Evolutionary conservation across 2,797 vertebrate genomes (phyloP), one percentile per base, ranked within the genome.

Genomic region (Pipistrellus pygmaeus): DNA sequence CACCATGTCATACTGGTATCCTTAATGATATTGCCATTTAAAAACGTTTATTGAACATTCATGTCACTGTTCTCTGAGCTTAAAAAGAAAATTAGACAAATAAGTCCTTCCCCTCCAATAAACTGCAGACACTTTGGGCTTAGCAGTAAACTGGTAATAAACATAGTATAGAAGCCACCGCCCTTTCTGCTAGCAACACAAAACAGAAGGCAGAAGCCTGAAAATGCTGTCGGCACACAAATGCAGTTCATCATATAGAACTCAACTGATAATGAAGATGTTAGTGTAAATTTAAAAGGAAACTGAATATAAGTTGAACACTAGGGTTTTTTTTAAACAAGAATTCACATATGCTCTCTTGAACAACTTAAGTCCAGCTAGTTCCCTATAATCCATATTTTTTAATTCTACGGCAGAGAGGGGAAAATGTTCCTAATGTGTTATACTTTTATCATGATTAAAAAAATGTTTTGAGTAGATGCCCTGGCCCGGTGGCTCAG

Each of bases 71-170:
- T 88, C 23, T 76, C 46, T 76, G 27, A 35, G 55, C 3, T 89
- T 89, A 82, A 51, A 81, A 71, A 64, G n/a, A 89, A 12, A 89
- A 93, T 77, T 72, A 93, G 44, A 93, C 20, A 82, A 5, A 3
- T 30, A 78, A 25, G 21, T 72, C 25, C 75, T 77, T 83, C 53
- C 44, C 64, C 46, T 78, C 81, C 60, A 85, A 89, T 32, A 62
- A 85, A 85, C 15, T 41, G 5, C 9, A 48, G 35, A 89, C 41
- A 85, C 38, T 64, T 94, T 41, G 76, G 51, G 85, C 51, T 85
- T 85, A 92, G 32, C 35, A 68, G 25, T 66, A 91, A 83, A 78
- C 25, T 41, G 32, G 32, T 68, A 66, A 91, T 78, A 84, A 90
- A 93, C 32, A 55, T 1, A 88, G 51, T 51, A 90, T 20, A 88